These are phyloP conservation scores for Agrotis segetum DNA, from an alignment of 2,888 invertebrate genomes.

Conservation along the genomic window DNA sequence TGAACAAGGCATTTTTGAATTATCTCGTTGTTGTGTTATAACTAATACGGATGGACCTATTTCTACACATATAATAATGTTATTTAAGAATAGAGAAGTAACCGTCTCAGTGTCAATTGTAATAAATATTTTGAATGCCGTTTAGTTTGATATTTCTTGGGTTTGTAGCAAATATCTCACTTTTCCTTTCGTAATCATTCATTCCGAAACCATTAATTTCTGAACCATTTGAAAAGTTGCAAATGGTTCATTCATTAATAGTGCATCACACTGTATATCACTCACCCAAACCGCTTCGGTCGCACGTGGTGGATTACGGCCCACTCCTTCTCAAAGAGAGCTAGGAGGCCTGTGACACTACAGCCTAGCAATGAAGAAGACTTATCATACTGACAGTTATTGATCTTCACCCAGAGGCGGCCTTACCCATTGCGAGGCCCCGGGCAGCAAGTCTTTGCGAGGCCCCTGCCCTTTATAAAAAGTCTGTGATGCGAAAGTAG, in stretches of 20 bases:
- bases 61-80: slow-evolving; percentile 50
- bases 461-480: too few relatives aligned
- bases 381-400: not conserved
- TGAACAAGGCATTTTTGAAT: slow-evolving; percentile 60
- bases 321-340: not conserved
- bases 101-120: slow-evolving; percentile 2
- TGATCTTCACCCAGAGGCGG: too few relatives aligned
- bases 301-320: not conserved
- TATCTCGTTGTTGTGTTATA: slow-evolving; percentile 58
- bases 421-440: too few relatives aligned
- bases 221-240: too few relatives aligned
- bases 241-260: not conserved
- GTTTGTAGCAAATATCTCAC: not conserved
- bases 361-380: not conserved
- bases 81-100: slow-evolving; percentile 38
- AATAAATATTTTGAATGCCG: slow-evolving; percentile 17
- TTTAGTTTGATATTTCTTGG: not conserved
- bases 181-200: not conserved
- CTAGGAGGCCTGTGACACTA: not conserved
- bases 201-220: too few relatives aligned
- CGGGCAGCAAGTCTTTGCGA: too few relatives aligned
- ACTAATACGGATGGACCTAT: slow-evolving; percentile 48
- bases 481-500: too few relatives aligned
- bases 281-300: not conserved
- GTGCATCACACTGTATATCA: not conserved